A percentile compares a stretch with the other conserved stretches of the same genome.
Conservation (phyloP, 2,113 vertebrate genomes). For the Sterna hirundo region DNA sequence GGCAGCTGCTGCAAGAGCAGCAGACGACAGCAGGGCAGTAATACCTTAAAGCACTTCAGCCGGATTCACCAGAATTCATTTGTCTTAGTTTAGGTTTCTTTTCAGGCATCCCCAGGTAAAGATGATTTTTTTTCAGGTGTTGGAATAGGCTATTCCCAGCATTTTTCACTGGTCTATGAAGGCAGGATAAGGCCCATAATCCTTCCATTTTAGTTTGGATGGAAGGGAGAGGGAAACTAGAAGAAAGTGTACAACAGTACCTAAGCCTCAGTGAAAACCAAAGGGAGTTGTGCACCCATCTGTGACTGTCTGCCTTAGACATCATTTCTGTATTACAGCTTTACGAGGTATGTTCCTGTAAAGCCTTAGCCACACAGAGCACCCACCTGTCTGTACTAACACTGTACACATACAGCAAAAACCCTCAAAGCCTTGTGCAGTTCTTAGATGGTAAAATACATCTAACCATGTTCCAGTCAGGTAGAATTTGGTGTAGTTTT, state of each 20-base stretch:
- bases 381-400: neutral
- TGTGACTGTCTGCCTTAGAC: neutral
- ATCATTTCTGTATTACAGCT: neutral
- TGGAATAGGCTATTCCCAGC: neutral
- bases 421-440: neutral
- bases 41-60: slow-evolving; percentile 62
- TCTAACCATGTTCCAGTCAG: neutral
- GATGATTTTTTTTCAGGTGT: neutral
- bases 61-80: slow-evolving; percentile 52
- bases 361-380: neutral
- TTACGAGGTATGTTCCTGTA: neutral
- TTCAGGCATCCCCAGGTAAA: neutral
- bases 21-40: slow-evolving; percentile 60
- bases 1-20: neutral
- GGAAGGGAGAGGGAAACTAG: neutral
- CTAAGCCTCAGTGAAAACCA: neutral
- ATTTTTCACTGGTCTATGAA: neutral
- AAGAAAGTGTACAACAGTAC: neutral
- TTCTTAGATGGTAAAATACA: neutral
- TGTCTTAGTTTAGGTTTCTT: slow-evolving; percentile 8
- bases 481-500: neutral
- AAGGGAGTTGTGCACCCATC: neutral
- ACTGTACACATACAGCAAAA: neutral
- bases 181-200: neutral
- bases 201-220: neutral